Evolutionary conservation across 2,113 vertebrate genomes (phyloP).

Genomic region (Philantomba maxwellii): DNA sequence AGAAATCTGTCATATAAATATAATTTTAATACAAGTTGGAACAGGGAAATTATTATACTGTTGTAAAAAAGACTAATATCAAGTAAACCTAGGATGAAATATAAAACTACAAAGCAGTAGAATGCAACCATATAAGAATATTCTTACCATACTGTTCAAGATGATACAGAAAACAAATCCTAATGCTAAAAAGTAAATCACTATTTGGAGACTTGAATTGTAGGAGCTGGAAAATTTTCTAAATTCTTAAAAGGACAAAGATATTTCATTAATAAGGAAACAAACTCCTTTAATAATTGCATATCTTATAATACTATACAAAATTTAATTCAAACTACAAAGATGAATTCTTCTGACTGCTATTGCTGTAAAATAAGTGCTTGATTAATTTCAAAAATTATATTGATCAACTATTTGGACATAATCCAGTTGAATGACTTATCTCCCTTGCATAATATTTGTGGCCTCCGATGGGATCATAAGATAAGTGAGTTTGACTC

Average conservation of each 20-base stretch:
- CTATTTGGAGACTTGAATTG: neutral
- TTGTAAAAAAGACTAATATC: constrained; percentile 47
- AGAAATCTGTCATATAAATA: constrained; percentile 31
- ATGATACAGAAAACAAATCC: neutral
- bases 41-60: constrained; percentile 19
- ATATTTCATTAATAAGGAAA: neutral
- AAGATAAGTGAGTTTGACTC: neutral
- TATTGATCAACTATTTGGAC: neutral
- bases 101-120: constrained; percentile 10
- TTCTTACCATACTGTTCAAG: neutral
- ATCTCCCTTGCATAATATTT: neutral
- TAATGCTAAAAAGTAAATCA: neutral
- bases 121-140: neutral
- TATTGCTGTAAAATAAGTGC: neutral
- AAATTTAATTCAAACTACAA: neutral
- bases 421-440: neutral
- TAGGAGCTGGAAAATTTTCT: neutral
- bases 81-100: constrained; percentile 4
- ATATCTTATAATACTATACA: neutral
- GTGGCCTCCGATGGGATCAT: neutral
- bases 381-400: neutral
- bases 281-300: neutral
- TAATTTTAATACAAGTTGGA: constrained; percentile 48
- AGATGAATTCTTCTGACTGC: neutral
- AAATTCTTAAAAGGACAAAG: neutral